Conservation (phyloP, 2,888 invertebrate genomes). For the Bombylius major region DNA sequence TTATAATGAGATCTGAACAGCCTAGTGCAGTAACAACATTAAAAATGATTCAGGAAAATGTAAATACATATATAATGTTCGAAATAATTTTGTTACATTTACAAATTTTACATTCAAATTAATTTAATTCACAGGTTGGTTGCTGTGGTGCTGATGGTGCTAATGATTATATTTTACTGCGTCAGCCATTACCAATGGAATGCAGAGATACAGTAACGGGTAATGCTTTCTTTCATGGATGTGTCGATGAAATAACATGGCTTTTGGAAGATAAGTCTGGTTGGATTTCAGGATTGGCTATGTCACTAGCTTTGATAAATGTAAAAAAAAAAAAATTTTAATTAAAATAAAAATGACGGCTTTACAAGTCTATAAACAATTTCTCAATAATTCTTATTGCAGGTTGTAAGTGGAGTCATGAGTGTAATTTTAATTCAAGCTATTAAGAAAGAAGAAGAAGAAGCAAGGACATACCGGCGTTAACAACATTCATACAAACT, state of each 20-base stretch:
- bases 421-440: conserved; percentile 59
- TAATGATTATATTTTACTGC: conserved; percentile 62
- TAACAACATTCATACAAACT: conserved; percentile 18
- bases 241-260: conserved; percentile 79
- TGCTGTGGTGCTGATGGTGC: conserved; percentile 85
- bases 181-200: conserved; percentile 68
- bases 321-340: conserved; percentile 42
- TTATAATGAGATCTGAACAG: conserved; percentile 66
- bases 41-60: conserved; percentile 72
- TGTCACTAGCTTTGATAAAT: conserved; percentile 63
- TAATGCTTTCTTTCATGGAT: conserved; percentile 78
- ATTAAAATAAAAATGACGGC: no score
- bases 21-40: conserved; percentile 53
- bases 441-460: conserved; percentile 60
- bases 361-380: no score
- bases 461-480: conserved; percentile 42
- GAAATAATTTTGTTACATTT: neutral
- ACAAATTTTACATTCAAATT: conserved; percentile 7
- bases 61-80: conserved; percentile 36
- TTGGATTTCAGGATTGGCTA: conserved; percentile 70
- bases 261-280: conserved; percentile 71
- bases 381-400: conserved; percentile 13
- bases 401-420: conserved; percentile 60
- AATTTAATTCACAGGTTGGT: conserved; percentile 48
- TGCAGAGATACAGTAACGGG: conserved; percentile 82